These are phyloP conservation scores for Orycteropus afer DNA, from an alignment of 2,113 vertebrate genomes.

Conservation along the genomic window DNA sequence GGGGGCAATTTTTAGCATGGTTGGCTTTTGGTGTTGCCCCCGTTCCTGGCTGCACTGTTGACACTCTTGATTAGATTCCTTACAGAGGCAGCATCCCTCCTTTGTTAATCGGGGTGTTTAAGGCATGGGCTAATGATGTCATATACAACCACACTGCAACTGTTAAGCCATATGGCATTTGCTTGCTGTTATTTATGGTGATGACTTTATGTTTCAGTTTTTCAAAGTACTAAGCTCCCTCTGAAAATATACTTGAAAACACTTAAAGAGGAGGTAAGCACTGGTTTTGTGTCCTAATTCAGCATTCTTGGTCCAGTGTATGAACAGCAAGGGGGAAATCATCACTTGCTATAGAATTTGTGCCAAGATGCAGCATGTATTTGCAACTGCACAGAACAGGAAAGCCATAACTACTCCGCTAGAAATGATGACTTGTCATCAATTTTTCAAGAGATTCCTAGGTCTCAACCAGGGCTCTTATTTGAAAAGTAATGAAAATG, in stretches of 20 bases:
- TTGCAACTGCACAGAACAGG: neutral
- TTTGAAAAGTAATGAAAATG: neutral
- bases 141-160: conserved; percentile 10
- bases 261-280: neutral
- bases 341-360: neutral
- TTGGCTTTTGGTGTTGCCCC: neutral
- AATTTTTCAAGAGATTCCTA: neutral
- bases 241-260: neutral
- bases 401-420: neutral
- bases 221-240: neutral
- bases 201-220: conserved; percentile 25
- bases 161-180: conserved; percentile 57
- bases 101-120: conserved; percentile 57
- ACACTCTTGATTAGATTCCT: neutral
- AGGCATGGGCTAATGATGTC: conserved; percentile 56
- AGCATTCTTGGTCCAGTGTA: neutral
- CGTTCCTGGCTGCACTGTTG: neutral
- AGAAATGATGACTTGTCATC: neutral
- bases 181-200: conserved; percentile 65
- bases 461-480: neutral
- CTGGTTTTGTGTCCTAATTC: neutral
- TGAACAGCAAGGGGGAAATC: neutral
- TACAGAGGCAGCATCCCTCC: neutral
- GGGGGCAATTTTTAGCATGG: neutral
- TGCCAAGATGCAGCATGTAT: neutral